Base-by-base conservation (phyloP, 2,888 invertebrate genomes). In the Pristionchus fissidentatus region DNA sequence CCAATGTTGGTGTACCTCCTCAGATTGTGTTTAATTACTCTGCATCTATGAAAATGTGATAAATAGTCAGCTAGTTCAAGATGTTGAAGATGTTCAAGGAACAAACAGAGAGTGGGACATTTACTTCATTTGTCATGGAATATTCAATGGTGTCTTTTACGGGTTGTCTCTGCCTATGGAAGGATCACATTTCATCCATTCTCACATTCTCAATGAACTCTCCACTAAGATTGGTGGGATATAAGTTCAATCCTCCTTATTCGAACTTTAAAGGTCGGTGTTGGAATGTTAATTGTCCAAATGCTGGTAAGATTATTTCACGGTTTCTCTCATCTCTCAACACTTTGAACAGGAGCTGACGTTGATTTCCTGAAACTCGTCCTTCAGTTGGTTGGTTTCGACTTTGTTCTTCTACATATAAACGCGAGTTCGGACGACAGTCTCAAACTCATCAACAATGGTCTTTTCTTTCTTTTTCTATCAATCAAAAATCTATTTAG, bases 1-100 rank as follows among this genome's bases (percentile, higher is more conserved):
- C 77, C 77, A 52, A 32, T 77, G 77, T 49, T 77, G 29, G 46
- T 77, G 49, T 46, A 8, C 10, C 52, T 15, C 29, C 32, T 77
- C 32, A 49, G 32, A 49, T 49, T 26, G 49, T 49, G 46, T 10
- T 19, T 75, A n/a, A 38, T 41, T 70, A 26, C 70, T 41, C 26
- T 43, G 38, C 10, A 22, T 4, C 22, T 55, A 26, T n/a, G n/a
- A 70, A 8, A 10, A 70, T 70, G 70, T 70, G 70, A 70, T 70
- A 70, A 70, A 70, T 19, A 70, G n/a, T 35, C 35, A 26, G 60
- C 60, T 32, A 32, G 60, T 60, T 60, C 10, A 49, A 10, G 10
- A 19, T 49, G 52, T 49, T 49, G 19, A 49, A 19, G 52, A 49
- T 49, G 19, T 10, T 10, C 52, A 49, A 15, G 10, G 19, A 49